Percentiles rank a stretch among this genome's conserved stretches.
Conservation (phyloP, 2,888 invertebrate species). For the Autographa gamma region DNA sequence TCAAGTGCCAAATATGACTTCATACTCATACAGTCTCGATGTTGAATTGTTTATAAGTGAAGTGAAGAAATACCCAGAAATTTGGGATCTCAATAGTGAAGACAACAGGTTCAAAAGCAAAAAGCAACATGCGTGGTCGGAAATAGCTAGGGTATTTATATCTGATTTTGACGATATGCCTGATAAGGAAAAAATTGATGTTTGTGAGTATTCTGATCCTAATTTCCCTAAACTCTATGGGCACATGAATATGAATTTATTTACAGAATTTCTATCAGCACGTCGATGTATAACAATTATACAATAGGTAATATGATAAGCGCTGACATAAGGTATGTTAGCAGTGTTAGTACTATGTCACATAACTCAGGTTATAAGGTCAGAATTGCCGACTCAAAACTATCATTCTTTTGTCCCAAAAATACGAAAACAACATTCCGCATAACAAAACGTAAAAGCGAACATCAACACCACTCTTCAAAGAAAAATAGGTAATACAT, state of each 20-base stretch:
- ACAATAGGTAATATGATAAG: conserved; percentile 36
- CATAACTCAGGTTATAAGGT: background rate
- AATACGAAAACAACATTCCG: background rate
- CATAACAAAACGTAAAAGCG: background rate
- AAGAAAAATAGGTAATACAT: background rate
- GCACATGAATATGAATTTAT: background rate
- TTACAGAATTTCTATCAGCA: conserved; percentile 20
- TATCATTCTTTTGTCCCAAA: background rate
- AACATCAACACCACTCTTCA: background rate
- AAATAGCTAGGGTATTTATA: conserved; percentile 73
- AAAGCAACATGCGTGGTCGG: conserved; percentile 74
- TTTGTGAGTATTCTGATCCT: conserved; percentile 72
- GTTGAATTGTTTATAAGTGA: conserved; percentile 77
- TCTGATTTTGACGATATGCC: conserved; percentile 72
- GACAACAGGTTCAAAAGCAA: conserved; percentile 66
- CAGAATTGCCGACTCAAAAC: background rate
- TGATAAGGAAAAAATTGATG: conserved; percentile 69
- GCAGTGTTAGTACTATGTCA: conserved; percentile 8
- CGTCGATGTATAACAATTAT: conserved; percentile 25
- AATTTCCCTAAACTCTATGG: conserved; percentile 16
- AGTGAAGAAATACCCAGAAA: conserved; percentile 75
- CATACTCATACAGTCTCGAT: conserved; percentile 73
- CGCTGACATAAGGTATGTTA: conserved; percentile 15
- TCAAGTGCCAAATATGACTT: conserved; percentile 56
- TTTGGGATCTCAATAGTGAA: conserved; percentile 75